Evolutionary conservation across 2,888 invertebrate species (phyloP).

Genomic region (Clostera curtula): DNA sequence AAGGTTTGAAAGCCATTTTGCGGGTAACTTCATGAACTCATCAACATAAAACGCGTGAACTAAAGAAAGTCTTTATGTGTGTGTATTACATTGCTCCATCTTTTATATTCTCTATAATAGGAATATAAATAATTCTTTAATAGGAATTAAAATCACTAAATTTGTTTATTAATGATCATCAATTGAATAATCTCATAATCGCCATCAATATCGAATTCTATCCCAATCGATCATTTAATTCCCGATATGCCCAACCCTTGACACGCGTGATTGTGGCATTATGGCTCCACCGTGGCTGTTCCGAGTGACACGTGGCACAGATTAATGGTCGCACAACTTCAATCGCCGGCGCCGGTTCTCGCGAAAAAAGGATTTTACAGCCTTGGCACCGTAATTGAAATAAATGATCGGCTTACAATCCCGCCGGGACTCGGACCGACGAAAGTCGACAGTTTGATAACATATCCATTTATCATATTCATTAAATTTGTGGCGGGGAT

Average conservation of each 20-base stretch:
- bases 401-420: slow-evolving; percentile 22
- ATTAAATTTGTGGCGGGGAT: no score
- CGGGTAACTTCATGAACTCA: no score
- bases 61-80: no score
- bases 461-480: slow-evolving; percentile 18
- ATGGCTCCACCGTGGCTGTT: slow-evolving; percentile 20
- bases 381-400: slow-evolving; percentile 27
- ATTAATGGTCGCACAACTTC: slow-evolving; percentile 26
- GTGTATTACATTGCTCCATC: no score
- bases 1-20: no score
- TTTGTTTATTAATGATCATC: no score
- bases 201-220: no score
- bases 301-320: slow-evolving; percentile 26
- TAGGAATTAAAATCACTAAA: no score
- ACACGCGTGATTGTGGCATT: slow-evolving; percentile 35
- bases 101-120: no score
- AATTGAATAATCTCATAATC: no score
- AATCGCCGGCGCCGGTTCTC: slow-evolving; percentile 11
- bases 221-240: background rate
- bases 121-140: no score
- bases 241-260: background rate
- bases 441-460: slow-evolving; percentile 22
- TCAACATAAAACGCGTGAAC: no score
- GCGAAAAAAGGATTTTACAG: slow-evolving; percentile 19
- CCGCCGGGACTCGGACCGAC: slow-evolving; percentile 12